phyloP scores from a whole-genome alignment of 2,113 vertebrate genomes.

The Cyphomyrus plagiostoma region DNA sequence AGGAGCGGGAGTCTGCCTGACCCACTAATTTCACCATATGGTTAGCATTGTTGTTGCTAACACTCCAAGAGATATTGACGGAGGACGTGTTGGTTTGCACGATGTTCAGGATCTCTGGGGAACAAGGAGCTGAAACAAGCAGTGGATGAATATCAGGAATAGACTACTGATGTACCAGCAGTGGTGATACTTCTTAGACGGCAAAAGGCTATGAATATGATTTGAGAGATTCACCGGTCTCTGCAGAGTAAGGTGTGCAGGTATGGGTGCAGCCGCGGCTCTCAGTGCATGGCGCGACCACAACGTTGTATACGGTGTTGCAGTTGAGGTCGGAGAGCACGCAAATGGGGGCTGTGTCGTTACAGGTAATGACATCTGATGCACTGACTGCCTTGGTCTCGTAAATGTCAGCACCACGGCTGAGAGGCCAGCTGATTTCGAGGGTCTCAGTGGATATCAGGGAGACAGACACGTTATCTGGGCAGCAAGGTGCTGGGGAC shows the following conservation, averaged over 20 bases:
- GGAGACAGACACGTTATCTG: constrained; percentile 57
- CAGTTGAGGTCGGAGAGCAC: constrained; percentile 74
- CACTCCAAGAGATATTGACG: constrained; percentile 62
- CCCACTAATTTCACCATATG: constrained; percentile 64
- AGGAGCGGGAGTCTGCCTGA: constrained; percentile 41
- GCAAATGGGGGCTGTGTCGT: constrained; percentile 69
- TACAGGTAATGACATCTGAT: constrained; percentile 56
- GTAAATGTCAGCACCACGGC: constrained; percentile 78
- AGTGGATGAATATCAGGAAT: not conserved
- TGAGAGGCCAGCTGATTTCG: constrained; percentile 71
- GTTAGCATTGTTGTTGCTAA: constrained; percentile 59
- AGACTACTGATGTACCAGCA: not conserved
- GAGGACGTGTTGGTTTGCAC: constrained; percentile 57
- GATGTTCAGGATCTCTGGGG: constrained; percentile 76
- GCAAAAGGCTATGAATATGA: not conserved
- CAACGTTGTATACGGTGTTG: constrained; percentile 67
- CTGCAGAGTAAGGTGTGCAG: constrained; percentile 51
- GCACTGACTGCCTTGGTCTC: constrained; percentile 62
- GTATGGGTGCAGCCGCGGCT: constrained; percentile 68
- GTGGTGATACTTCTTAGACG: not conserved
- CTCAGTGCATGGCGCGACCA: constrained; percentile 75
- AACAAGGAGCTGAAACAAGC: constrained; percentile 72
- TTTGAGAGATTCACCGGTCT: constrained; percentile 64
- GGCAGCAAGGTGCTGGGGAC: constrained; percentile 80
- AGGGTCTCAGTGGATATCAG: constrained; percentile 71